phyloP scores from a whole-genome alignment of 2,888 invertebrate genomes.

The Eilema caniola region DNA sequence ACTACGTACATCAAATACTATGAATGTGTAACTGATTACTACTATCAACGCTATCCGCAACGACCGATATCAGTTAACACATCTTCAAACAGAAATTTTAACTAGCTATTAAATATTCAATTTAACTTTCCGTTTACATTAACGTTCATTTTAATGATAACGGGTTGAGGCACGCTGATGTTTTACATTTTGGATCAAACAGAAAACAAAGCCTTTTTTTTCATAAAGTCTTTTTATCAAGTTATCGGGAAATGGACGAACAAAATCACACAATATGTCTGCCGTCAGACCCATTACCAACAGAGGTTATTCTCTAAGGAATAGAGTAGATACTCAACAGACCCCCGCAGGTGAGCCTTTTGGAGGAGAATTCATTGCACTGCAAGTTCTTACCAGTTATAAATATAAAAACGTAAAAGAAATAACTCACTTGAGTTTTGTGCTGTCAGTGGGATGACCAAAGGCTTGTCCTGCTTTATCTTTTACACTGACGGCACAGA shows the following conservation, averaged over 20 bases:
- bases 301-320: background rate
- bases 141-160: constrained; percentile 59
- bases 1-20: no score
- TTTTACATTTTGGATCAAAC: constrained; percentile 12
- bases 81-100: constrained; percentile 56
- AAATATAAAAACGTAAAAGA: background rate
- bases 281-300: background rate
- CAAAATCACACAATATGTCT: background rate
- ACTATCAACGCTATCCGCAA: constrained; percentile 8
- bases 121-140: constrained; percentile 28
- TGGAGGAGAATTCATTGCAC: background rate
- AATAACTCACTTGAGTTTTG: no score
- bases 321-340: background rate
- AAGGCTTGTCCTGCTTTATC: no score
- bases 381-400: no score
- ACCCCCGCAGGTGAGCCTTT: background rate
- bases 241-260: background rate
- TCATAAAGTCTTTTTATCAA: background rate
- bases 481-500: no score
- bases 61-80: constrained; percentile 25
- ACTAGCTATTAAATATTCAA: constrained; percentile 45
- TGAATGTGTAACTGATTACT: no score
- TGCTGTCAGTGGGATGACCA: no score
- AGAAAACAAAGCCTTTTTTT: background rate
- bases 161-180: constrained; percentile 20